A percentile compares a stretch with the other conserved stretches of the same genome.
Conservation (phyloP, 2,888 invertebrate genomes). For the Monoplex corrugatus region DNA sequence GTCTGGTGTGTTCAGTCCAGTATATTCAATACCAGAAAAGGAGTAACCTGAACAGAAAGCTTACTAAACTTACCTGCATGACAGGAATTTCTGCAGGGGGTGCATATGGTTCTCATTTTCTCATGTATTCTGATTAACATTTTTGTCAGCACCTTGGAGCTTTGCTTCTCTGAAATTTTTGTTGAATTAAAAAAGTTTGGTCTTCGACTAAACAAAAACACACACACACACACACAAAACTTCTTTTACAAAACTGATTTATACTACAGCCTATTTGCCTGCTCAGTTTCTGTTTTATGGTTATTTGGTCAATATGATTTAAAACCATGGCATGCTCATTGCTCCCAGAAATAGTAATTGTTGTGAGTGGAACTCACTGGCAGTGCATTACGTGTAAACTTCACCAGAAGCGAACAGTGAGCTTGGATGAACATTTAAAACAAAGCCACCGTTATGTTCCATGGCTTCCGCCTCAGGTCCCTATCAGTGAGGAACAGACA, state of each 20-base stretch:
- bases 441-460: conserved; percentile 36
- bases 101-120: too few relatives aligned
- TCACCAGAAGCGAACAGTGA: conserved; percentile 33
- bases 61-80: background rate
- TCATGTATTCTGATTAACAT: too few relatives aligned
- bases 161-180: too few relatives aligned
- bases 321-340: background rate
- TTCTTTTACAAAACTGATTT: too few relatives aligned
- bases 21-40: background rate
- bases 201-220: too few relatives aligned
- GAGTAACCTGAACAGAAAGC: background rate
- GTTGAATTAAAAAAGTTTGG: too few relatives aligned
- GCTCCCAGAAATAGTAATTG: conserved; percentile 44
- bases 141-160: too few relatives aligned
- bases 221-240: too few relatives aligned
- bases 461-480: background rate
- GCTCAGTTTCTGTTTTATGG: too few relatives aligned
- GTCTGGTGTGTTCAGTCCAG: too few relatives aligned
- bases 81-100: too few relatives aligned
- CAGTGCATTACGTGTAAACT: conserved; percentile 44
- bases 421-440: conserved; percentile 39
- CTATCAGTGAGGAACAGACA: background rate
- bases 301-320: background rate
- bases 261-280: too few relatives aligned
- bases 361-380: conserved; percentile 50